Conservation (phyloP, 2,797 vertebrate genomes). For the Melanotaenia boesemani region DNA sequence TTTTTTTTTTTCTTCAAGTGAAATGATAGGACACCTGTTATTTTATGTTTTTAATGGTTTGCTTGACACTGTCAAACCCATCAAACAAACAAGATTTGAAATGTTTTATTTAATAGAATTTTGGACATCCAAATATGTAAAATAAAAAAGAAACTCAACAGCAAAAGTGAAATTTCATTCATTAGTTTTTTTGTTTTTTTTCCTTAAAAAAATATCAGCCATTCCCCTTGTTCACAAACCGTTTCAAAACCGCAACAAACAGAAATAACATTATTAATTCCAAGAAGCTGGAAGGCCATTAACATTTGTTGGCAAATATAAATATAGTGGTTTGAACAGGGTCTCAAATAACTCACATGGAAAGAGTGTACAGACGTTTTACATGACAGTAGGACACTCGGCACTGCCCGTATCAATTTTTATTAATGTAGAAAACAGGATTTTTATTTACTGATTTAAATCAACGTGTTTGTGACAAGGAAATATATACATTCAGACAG, state of each 20-base stretch:
- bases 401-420: slow-evolving; percentile 80
- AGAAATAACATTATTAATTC: slow-evolving; percentile 75
- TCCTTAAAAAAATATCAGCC: slow-evolving; percentile 87
- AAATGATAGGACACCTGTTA: slow-evolving; percentile 44
- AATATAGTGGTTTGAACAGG: slow-evolving; percentile 90
- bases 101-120: slow-evolving; percentile 85
- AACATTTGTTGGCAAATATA: slow-evolving; percentile 87
- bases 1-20: not conserved
- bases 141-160: slow-evolving; percentile 80
- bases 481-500: slow-evolving; percentile 87
- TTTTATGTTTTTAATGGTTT: slow-evolving; percentile 72
- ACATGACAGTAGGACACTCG: slow-evolving; percentile 78
- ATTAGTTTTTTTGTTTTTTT: slow-evolving; percentile 67
- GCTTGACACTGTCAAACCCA: slow-evolving; percentile 66
- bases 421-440: slow-evolving; percentile 84
- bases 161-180: slow-evolving; percentile 78
- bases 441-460: slow-evolving; percentile 69
- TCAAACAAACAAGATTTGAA: slow-evolving; percentile 80
- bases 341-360: slow-evolving; percentile 81
- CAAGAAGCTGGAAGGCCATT: slow-evolving; percentile 81
- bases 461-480: slow-evolving; percentile 81
- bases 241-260: slow-evolving; percentile 78
- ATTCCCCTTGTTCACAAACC: slow-evolving; percentile 83
- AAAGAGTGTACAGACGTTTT: slow-evolving; percentile 81
- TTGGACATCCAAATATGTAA: slow-evolving; percentile 84